Evolutionary conservation across 1,140 invertebrate genomes (phyloP).

Genomic region (Plectrocnemia conspersa): DNA sequence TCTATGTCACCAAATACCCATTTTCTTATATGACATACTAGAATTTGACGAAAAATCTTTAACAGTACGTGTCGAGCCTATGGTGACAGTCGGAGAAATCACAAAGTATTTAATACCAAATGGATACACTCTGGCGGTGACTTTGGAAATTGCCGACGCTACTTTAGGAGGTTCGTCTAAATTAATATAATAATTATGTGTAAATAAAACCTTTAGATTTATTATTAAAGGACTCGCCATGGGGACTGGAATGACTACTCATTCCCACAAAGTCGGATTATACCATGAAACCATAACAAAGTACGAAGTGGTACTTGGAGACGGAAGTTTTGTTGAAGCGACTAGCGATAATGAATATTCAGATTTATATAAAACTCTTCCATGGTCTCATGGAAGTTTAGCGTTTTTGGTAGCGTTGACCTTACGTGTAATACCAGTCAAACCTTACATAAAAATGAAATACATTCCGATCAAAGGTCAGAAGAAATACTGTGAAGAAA

Average conservation of each 20-base stretch:
- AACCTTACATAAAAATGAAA: constrained; percentile 62
- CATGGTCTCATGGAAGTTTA: constrained; percentile 81
- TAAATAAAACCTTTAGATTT: constrained; percentile 40
- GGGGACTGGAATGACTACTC: constrained; percentile 78
- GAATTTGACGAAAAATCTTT: constrained; percentile 59
- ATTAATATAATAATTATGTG: constrained; percentile 1
- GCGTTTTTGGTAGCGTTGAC: constrained; percentile 76
- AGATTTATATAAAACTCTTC: constrained; percentile 70
- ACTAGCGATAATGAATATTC: constrained; percentile 64
- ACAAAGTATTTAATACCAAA: constrained; percentile 66
- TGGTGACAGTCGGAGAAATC: constrained; percentile 78
- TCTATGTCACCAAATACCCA: constrained; percentile 56
- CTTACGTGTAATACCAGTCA: constrained; percentile 68
- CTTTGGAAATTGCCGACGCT: constrained; percentile 77
- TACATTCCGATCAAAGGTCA: constrained; percentile 63
- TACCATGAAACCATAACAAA: constrained; percentile 75
- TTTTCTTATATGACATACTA: constrained; percentile 66
- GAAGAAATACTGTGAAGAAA: constrained; percentile 60
- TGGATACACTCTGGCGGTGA: constrained; percentile 73
- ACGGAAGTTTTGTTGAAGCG: constrained; percentile 67
- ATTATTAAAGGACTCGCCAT: constrained; percentile 66
- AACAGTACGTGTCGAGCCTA: constrained; percentile 70
- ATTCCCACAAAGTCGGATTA: constrained; percentile 73
- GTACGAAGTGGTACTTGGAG: constrained; percentile 70
- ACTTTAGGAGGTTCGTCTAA: constrained; percentile 58